Percentiles rank a stretch among this genome's conserved stretches.
phyloP scores from a whole-genome alignment of 2,797 vertebrate genomes.

The Anableps anableps region DNA sequence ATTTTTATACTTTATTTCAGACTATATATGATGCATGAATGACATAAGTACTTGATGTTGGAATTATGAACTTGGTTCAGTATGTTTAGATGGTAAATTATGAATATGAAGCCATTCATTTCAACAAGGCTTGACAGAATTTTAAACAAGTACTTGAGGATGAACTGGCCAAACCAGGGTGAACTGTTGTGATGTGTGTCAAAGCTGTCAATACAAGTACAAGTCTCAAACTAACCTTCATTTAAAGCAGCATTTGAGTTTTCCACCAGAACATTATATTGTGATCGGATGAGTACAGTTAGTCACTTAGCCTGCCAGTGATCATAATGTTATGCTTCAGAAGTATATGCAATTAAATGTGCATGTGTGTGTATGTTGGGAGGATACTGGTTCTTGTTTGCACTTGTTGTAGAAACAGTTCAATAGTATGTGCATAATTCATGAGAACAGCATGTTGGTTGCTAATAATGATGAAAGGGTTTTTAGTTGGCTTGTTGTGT shows the following conservation, averaged over 20 bases:
- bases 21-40: constrained; percentile 28
- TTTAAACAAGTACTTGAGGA: neutral
- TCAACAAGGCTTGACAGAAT: neutral
- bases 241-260: neutral
- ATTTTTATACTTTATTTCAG: too few species aligned
- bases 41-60: too few species aligned
- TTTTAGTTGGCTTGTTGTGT: neutral
- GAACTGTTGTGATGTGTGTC: neutral
- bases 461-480: constrained; percentile 52
- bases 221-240: neutral
- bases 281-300: neutral
- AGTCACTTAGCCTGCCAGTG: neutral
- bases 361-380: neutral
- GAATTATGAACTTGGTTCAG: too few species aligned
- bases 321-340: neutral
- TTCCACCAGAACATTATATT: neutral
- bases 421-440: constrained; percentile 81
- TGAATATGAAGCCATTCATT: too few species aligned
- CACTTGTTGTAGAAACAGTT: neutral
- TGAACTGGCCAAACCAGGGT: neutral
- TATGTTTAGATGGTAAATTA: too few species aligned
- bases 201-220: neutral
- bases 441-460: constrained; percentile 75
- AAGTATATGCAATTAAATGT: neutral
- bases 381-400: neutral